Evolutionary conservation across 2,888 invertebrate species (phyloP).

Genomic region (Ennomos erosarius): DNA sequence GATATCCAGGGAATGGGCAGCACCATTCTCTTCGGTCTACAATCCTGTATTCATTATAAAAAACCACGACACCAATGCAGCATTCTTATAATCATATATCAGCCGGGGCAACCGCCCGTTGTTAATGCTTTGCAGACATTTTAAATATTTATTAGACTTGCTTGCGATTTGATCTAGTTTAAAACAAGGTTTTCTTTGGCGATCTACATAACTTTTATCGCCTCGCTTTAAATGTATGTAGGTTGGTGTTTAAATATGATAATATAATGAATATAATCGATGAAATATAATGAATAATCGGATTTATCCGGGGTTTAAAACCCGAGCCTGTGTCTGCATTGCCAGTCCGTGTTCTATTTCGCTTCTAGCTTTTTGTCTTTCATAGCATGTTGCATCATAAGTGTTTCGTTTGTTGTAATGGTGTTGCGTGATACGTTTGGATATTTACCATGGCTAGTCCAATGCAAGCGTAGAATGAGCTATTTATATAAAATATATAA

Average conservation of each 20-base stretch:
- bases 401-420: conserved; percentile 3
- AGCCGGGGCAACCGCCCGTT: background rate
- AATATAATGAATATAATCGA: conserved; percentile 1
- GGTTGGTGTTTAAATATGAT: background rate
- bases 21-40: too few species aligned
- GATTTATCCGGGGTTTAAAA: conserved; percentile 9
- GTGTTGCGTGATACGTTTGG: too few species aligned
- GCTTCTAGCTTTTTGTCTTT: conserved; percentile 8
- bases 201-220: conserved; percentile 1
- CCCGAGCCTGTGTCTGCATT: conserved; percentile 1
- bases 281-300: conserved; percentile 1
- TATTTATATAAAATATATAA: too few species aligned
- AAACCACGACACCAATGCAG: conserved; percentile 13
- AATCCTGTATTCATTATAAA: too few species aligned
- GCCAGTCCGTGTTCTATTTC: conserved; percentile 5
- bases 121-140: conserved; percentile 9
- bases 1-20: too few species aligned
- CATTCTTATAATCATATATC: conserved; percentile 1
- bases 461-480: too few species aligned
- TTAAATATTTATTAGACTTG: conserved; percentile 1
- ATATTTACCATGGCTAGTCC: too few species aligned
- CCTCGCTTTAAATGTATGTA: conserved; percentile 16
- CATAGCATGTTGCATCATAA: conserved; percentile 3
- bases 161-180: conserved; percentile 7
- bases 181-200: conserved; percentile 4